Evolutionary conservation across 2,888 invertebrate genomes (phyloP).

Genomic region (Stenodema calcarata): DNA sequence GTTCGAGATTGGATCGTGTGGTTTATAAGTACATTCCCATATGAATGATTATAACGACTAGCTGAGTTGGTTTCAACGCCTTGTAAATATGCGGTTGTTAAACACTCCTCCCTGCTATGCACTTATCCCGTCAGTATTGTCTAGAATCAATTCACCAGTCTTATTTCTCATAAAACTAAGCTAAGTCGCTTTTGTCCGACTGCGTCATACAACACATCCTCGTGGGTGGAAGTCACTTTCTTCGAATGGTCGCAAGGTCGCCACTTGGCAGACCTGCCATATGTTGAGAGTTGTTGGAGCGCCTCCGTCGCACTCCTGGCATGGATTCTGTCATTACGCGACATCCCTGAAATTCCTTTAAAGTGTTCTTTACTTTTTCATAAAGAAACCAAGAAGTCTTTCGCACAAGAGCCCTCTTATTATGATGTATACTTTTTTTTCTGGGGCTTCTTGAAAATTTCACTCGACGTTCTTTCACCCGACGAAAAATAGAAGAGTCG

Average conservation of each 20-base stretch:
- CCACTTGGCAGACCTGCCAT: neutral
- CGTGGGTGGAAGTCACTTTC: slow-evolving; percentile 27
- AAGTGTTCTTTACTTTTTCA: neutral
- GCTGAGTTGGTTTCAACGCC: too few species aligned
- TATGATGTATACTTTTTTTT: too few species aligned
- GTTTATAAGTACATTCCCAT: too few species aligned
- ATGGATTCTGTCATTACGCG: neutral
- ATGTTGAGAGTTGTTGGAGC: neutral
- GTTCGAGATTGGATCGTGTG: too few species aligned
- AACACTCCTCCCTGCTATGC: too few species aligned
- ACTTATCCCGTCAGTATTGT: too few species aligned
- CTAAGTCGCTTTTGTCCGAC: too few species aligned
- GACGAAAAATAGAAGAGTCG: neutral
- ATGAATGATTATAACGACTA: too few species aligned
- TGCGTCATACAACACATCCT: neutral
- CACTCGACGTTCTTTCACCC: neutral
- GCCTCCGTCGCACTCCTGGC: neutral
- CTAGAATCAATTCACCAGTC: too few species aligned
- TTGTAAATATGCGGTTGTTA: too few species aligned
- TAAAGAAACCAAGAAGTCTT: neutral
- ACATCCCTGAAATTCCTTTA: neutral
- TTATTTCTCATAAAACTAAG: too few species aligned
- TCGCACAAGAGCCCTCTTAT: neutral
- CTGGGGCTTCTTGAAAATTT: neutral
- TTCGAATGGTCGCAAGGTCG: slow-evolving; percentile 38